Conservation (phyloP, 1,140 invertebrate species). For the Protaetia brevitarsis region DNA sequence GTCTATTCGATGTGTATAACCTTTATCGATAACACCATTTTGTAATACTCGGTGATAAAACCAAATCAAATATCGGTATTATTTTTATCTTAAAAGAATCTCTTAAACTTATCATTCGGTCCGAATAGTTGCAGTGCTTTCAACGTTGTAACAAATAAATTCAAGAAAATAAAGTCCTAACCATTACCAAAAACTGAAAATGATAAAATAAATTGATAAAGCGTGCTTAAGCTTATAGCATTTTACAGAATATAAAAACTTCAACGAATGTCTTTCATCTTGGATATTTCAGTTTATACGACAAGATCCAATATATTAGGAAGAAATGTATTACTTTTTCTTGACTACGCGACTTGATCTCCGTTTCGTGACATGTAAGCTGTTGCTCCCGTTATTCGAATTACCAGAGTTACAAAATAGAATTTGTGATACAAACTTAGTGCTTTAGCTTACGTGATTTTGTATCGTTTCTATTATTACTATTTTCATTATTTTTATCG, state of each 20-base stretch:
- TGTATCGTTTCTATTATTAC: too few relatives aligned
- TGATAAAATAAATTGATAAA: too few relatives aligned
- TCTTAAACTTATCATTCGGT: too few relatives aligned
- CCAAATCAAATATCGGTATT: not conserved
- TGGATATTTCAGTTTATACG: not conserved
- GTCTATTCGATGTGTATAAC: conserved; percentile 18
- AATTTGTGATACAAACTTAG: not conserved
- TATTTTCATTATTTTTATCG: too few relatives aligned
- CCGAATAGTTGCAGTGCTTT: too few relatives aligned
- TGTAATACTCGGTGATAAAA: not conserved
- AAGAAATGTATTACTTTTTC: not conserved
- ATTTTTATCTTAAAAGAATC: not conserved
- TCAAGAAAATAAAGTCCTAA: too few relatives aligned
- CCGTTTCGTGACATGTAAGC: not conserved
- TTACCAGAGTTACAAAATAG: not conserved
- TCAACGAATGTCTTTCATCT: not conserved
- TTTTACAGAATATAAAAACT: too few relatives aligned
- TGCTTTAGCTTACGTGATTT: not conserved
- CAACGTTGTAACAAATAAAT: too few relatives aligned
- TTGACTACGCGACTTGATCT: not conserved
- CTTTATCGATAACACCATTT: conserved; percentile 12
- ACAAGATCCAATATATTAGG: not conserved
- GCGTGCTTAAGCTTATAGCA: too few relatives aligned
- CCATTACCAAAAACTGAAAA: too few relatives aligned
- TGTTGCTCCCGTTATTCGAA: not conserved